Evolutionary conservation across 2,888 invertebrate genomes (phyloP), one percentile per base, ranked within the genome.

Genomic region (Caenorhabditis angaria): DNA sequence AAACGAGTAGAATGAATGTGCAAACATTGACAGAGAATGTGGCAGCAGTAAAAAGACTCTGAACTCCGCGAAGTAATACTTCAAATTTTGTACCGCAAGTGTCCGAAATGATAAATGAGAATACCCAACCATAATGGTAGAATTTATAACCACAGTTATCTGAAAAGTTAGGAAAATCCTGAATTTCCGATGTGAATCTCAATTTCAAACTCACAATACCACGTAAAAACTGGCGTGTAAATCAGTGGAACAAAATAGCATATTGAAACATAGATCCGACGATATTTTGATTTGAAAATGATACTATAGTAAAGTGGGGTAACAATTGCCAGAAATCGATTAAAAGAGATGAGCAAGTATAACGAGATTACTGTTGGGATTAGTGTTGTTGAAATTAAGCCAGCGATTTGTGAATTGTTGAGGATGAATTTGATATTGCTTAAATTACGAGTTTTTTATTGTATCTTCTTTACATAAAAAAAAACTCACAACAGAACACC

Each of bases 321-420:
- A 2, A 25, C 3, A 6, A 54, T 2, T 4, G 54, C 27, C 10
- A 20, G 6, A 8, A 70, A 51, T 25, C 70, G 32, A 27, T 70
- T 70, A 12, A 61, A 6, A 14, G 70, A 70, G 54, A 70, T 70
- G n/a, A 65, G 18, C 0, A 69, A 32, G 47, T 63, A 69, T 12
- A 51, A 35, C 8, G 48, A 51, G 8, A 64, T 27, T 10, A 69
- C 61, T 0, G 61, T 25, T 1, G 64, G 60, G 0, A 69, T 48
- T 8, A 69, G 56, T 29, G 20, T 56, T 10, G 64, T 35, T n/a
- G 60, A 64, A 4, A 60, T n/a, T 25, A 56, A 51, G 22, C 69
- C 69, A 5, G 50, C 56, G 5, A 20, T 18, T n/a, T 56, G n/a
- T 4, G 41, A 51, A 2, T 29, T 18, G 0, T 29, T 12, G 14